Evolutionary conservation across 2,113 vertebrate genomes (phyloP).

Genomic region (Bujurquina vittata): DNA sequence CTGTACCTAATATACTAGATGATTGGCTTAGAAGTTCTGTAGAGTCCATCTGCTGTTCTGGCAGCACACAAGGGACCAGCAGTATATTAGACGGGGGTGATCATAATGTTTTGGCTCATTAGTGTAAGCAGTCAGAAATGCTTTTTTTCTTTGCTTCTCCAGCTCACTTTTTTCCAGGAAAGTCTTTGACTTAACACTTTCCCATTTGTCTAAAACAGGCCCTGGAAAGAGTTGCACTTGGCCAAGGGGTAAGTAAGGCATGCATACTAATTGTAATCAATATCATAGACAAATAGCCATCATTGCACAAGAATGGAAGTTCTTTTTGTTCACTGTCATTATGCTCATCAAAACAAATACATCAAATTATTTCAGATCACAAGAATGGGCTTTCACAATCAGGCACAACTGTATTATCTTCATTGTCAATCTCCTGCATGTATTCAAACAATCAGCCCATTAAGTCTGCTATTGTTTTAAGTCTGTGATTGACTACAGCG

Average conservation of each 20-base stretch:
- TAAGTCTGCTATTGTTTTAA: conserved; percentile 45
- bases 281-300: background rate
- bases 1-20: background rate
- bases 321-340: background rate
- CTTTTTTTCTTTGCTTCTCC: background rate
- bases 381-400: background rate
- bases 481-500: conserved; percentile 29
- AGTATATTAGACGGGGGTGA: background rate
- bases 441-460: conserved; percentile 28
- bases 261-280: background rate
- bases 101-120: conserved; percentile 9
- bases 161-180: background rate
- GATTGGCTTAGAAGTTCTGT: background rate
- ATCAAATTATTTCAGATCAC: conserved; percentile 4
- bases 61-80: background rate
- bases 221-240: conserved; percentile 77
- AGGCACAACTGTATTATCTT: background rate
- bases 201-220: conserved; percentile 63
- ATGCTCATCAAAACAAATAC: conserved; percentile 32
- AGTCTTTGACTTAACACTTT: background rate
- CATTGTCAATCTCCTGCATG: background rate
- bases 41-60: background rate
- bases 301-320: conserved; percentile 9
- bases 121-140: background rate
- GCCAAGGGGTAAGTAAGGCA: conserved; percentile 77